Percentiles rank a stretch among this genome's conserved stretches.
Evolutionary conservation across 2,797 vertebrate genomes (phyloP).

Genomic region (Tokudaia tokunoshimensis): DNA sequence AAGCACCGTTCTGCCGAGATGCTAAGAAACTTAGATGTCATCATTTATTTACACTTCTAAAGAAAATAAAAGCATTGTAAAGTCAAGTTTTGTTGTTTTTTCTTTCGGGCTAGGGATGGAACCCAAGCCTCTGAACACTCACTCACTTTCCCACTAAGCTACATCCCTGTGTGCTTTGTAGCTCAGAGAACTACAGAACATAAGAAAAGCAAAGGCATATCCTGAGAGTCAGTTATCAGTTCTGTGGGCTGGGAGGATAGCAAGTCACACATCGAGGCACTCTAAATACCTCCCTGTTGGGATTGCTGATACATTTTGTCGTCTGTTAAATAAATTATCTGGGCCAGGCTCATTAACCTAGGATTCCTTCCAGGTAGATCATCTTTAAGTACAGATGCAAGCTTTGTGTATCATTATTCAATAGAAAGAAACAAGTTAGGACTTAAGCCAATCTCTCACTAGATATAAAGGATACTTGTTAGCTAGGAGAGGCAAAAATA

Average conservation of each 20-base stretch:
- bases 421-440: neutral
- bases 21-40: neutral
- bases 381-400: neutral
- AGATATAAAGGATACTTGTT: neutral
- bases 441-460: neutral
- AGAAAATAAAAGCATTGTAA: neutral
- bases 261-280: neutral
- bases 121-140: neutral
- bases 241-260: neutral
- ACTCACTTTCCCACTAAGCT: neutral
- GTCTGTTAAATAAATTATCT: neutral
- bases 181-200: neutral
- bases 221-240: neutral
- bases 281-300: neutral
- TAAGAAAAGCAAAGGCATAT: neutral
- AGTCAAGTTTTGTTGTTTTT: neutral
- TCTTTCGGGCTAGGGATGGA: neutral
- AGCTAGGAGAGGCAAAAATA: neutral
- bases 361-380: neutral
- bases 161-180: neutral
- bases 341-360: neutral
- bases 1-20: neutral
- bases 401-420: neutral
- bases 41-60: neutral
- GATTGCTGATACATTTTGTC: neutral